Evolutionary conservation across 2,113 vertebrate species (phyloP).

Genomic region (Trinectes maculatus): DNA sequence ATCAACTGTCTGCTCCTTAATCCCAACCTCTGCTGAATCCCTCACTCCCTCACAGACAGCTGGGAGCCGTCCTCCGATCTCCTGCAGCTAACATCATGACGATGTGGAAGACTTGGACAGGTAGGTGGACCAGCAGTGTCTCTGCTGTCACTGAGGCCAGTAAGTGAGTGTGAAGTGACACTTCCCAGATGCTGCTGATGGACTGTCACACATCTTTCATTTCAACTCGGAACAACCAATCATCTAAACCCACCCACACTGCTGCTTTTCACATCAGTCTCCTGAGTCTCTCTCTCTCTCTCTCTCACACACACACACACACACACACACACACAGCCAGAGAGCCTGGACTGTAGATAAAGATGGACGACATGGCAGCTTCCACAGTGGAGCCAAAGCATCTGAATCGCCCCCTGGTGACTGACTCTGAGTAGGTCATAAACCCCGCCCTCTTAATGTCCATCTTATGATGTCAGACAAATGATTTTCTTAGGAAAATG

Average conservation of each 20-base stretch:
- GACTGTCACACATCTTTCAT: constrained; percentile 50
- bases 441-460: too few relatives aligned
- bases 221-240: constrained; percentile 6
- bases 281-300: too few relatives aligned
- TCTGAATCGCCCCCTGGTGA: neutral
- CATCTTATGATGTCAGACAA: too few relatives aligned
- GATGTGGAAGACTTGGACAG: constrained; percentile 36
- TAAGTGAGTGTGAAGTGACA: constrained; percentile 64
- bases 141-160: constrained; percentile 36
- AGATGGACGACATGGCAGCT: neutral
- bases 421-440: neutral
- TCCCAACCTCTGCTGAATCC: neutral
- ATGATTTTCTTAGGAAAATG: too few relatives aligned
- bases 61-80: constrained; percentile 28
- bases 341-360: too few relatives aligned
- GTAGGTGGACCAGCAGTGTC: constrained; percentile 39
- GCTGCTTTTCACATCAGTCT: constrained; percentile 68
- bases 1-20: constrained; percentile 46
- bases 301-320: constrained; percentile 10
- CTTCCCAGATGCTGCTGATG: constrained; percentile 57
- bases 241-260: constrained; percentile 11
- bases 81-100: neutral
- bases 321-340: neutral
- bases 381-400: neutral
- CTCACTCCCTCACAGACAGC: constrained; percentile 42